A percentile compares a stretch with the other conserved stretches of the same genome.
phyloP scores from a whole-genome alignment of 2,888 invertebrate species.

The Lottia scabra region DNA sequence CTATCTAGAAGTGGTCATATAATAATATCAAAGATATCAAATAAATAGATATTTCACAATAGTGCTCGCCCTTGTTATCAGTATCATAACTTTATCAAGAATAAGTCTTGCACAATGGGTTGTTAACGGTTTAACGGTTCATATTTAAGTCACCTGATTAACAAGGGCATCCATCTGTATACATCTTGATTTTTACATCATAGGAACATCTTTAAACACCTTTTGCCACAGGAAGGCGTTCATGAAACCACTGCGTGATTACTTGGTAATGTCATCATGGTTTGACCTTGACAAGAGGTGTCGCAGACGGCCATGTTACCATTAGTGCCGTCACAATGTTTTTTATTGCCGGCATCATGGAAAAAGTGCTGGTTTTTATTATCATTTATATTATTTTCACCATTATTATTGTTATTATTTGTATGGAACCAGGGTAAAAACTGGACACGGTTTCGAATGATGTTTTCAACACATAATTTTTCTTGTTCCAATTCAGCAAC shows the following conservation, averaged over 20 bases:
- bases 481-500: constrained; percentile 42
- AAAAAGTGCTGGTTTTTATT: not conserved
- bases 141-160: no score
- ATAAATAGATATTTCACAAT: no score
- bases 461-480: constrained; percentile 42
- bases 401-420: not conserved
- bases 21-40: no score
- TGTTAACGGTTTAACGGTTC: no score
- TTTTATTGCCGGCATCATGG: not conserved
- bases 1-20: no score
- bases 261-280: not conserved
- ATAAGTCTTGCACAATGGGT: no score
- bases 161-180: no score
- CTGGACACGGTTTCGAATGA: constrained; percentile 21
- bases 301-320: not conserved
- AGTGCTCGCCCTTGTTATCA: no score
- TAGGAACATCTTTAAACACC: not conserved
- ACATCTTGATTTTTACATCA: no score
- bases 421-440: constrained; percentile 4
- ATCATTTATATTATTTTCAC: not conserved
- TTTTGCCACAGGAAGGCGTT: constrained; percentile 3
- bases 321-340: not conserved
- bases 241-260: not conserved
- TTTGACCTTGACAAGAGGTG: not conserved
- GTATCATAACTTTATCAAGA: no score